Evolutionary conservation across 2,797 vertebrate species (phyloP), one percentile per base, ranked within the genome.

Genomic region (Tapera naevia): DNA sequence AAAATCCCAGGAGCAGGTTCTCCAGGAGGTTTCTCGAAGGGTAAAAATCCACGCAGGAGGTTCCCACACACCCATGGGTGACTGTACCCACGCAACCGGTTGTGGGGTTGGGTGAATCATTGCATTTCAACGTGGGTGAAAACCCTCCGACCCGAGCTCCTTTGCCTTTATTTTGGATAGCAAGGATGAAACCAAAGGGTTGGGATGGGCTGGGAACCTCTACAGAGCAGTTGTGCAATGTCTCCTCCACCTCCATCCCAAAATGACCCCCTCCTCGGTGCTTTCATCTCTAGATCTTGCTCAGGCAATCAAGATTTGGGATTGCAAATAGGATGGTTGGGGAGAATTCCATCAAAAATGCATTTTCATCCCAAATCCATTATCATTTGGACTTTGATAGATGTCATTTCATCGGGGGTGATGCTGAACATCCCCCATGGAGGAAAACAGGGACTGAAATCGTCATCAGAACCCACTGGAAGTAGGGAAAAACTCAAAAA

Each of bases 321-420:
- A 8, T 39, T 22, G 33, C 18, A n/a, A 48, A 37, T 4, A 30
- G 25, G n/a, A 32, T 19, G 33, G 17, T 13, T 35, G 51, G 15
- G 25, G 43, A 32, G n/a, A 71, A 78, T 48, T 56, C 16, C 32
- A 50, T 30, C 1, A 27, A 65, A 48, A 56, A 56, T 8, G 39
- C 7, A 5, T 57, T 82, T 61, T 50, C 17, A 30, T 7, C 35
- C 39, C 43, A 1, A 0, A n/a, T 15, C 17, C 0, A 0, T 9
- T 5, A 19, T 10, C 28, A 22, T 22, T 46, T 1, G 1, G 43
- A 19, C 24, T 19, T 56, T 11, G 15, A 12, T 2, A 6, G 1
- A 4, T 0, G 7, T 12, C 1, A 19, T 23, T n/a, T n/a, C 43
- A 58, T 17, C 0, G 10, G 19, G 23, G 3, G 3, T 11, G 73